Conservation (phyloP, 2,888 invertebrate species). For the Tribolium freemani region DNA sequence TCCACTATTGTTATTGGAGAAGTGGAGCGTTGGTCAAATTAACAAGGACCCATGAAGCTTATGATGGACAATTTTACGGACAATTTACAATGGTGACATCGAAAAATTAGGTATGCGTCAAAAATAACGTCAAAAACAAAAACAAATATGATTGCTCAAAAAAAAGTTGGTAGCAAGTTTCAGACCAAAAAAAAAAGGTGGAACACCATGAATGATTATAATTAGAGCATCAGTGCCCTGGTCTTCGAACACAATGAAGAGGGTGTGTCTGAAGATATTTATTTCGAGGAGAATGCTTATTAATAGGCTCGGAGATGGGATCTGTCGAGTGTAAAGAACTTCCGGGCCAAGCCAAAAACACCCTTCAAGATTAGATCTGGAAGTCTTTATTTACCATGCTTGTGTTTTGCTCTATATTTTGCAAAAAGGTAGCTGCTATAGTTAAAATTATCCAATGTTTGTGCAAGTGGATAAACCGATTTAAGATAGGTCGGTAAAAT, state of each 20-base stretch:
- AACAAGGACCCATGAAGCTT: conserved; percentile 20
- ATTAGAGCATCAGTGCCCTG: conserved; percentile 33
- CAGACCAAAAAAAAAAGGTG: conserved; percentile 14
- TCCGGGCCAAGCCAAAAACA: conserved; percentile 11
- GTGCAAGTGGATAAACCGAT: background rate
- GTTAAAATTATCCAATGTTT: background rate
- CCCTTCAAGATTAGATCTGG: background rate
- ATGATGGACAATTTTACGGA: conserved; percentile 24
- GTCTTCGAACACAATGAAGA: conserved; percentile 43
- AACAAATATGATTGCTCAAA: too few species aligned
- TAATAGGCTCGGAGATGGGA: conserved; percentile 8
- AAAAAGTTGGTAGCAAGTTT: background rate
- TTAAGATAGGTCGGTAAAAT: background rate
- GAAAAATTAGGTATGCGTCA: conserved; percentile 32
- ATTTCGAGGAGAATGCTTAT: conserved; percentile 31
- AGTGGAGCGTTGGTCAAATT: conserved; percentile 19
- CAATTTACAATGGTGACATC: conserved; percentile 37
- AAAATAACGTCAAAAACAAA: conserved; percentile 17
- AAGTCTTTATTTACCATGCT: background rate
- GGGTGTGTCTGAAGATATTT: conserved; percentile 28
- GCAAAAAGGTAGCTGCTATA: background rate
- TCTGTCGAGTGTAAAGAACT: conserved; percentile 23
- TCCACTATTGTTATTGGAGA: background rate
- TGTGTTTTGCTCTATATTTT: background rate
- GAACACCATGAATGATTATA: conserved; percentile 4